These are phyloP conservation scores for Spongilla lacustris DNA, from an alignment of 37 sponge, comb jelly and placozoan genomes.

Conservation along the genomic window DNA sequence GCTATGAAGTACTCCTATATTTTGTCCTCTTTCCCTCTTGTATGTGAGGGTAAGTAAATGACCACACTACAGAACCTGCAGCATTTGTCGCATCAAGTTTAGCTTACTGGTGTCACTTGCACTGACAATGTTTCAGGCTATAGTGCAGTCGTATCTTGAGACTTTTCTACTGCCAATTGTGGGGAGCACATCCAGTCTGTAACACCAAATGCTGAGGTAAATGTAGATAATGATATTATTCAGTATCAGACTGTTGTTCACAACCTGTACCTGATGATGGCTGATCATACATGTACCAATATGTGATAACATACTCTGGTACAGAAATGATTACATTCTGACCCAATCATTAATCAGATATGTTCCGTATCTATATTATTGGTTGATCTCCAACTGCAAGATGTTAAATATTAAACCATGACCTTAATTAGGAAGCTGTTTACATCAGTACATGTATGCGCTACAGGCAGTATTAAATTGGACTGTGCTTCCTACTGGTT, in stretches of 20 bases:
- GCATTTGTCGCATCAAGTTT: not conserved
- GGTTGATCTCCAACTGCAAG: too few relatives aligned
- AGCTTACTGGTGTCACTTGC: not conserved
- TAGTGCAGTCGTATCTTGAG: not conserved
- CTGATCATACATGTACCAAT: too few relatives aligned
- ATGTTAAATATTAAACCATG: too few relatives aligned
- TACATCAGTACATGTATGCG: too few relatives aligned
- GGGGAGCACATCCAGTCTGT: not conserved
- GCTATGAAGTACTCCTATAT: conserved; percentile 1
- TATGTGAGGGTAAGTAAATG: not conserved
- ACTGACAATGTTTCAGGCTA: not conserved
- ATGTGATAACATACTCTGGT: too few relatives aligned
- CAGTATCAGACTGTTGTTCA: not conserved
- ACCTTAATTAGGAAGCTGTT: too few relatives aligned
- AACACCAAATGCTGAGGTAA: not conserved
- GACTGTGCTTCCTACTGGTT: too few relatives aligned
- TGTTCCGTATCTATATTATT: too few relatives aligned
- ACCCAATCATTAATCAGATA: too few relatives aligned
- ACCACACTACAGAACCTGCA: conserved; percentile 1
- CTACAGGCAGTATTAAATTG: too few relatives aligned
- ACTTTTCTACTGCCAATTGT: not conserved
- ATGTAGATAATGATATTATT: not conserved
- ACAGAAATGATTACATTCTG: too few relatives aligned
- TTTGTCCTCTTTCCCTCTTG: not conserved
- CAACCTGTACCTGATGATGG: too few relatives aligned